A percentile compares a stretch with the other conserved stretches of the same genome.
Conservation (phyloP, 2,888 invertebrate species). For the Exephanes ischioxanthus region DNA sequence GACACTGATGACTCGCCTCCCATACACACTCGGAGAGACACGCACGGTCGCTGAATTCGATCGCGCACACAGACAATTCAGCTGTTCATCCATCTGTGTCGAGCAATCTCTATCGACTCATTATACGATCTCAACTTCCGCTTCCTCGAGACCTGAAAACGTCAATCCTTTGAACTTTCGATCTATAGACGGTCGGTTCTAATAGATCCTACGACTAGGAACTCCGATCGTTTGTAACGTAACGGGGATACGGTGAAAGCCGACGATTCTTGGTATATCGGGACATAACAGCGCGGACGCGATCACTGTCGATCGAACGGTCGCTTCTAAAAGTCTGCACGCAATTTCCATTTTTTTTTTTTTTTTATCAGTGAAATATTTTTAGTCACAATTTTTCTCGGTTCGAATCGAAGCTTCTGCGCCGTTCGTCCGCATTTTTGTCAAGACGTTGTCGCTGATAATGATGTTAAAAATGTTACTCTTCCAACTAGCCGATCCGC, state of each 20-base stretch:
- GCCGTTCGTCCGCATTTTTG: too few species aligned
- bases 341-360: too few species aligned
- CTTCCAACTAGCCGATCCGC: too few species aligned
- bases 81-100: constrained; percentile 1
- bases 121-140: constrained; percentile 54
- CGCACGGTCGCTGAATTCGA: not conserved
- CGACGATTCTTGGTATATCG: not conserved
- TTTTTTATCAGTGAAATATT: too few species aligned
- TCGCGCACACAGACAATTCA: constrained; percentile 4
- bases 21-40: not conserved
- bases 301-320: not conserved
- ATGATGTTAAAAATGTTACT: too few species aligned
- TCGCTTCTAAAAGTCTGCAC: not conserved
- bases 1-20: constrained; percentile 28
- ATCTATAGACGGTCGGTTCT: constrained; percentile 5
- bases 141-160: constrained; percentile 68
- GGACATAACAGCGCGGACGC: not conserved
- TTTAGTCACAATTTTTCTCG: too few species aligned
- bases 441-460: too few species aligned
- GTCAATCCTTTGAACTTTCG: constrained; percentile 70
- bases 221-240: not conserved
- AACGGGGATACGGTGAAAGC: not conserved
- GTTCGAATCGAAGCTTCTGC: too few species aligned
- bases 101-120: constrained; percentile 8
- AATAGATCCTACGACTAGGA: not conserved